Evolutionary conservation across 2,888 invertebrate species (phyloP).

Genomic region (Choreutis nemorana): DNA sequence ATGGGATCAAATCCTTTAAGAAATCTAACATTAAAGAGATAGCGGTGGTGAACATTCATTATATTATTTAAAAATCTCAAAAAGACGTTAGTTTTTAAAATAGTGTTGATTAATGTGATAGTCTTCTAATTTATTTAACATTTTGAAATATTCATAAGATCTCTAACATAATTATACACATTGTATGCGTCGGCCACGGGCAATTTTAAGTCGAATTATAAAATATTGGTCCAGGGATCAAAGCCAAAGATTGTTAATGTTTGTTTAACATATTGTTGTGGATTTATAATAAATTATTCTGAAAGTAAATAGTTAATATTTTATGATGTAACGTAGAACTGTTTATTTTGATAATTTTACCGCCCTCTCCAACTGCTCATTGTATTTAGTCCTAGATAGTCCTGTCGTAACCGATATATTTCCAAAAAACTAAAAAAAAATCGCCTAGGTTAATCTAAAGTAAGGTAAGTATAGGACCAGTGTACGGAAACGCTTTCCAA

Average conservation of each 20-base stretch:
- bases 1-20: constrained; percentile 69
- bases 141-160: constrained; percentile 47
- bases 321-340: constrained; percentile 43
- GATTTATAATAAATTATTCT: constrained; percentile 63
- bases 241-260: constrained; percentile 83
- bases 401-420: constrained; percentile 53
- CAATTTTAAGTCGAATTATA: constrained; percentile 44
- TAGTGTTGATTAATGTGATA: constrained; percentile 66
- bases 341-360: constrained; percentile 50
- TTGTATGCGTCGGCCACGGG: constrained; percentile 45
- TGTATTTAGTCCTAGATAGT: constrained; percentile 53
- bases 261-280: constrained; percentile 64
- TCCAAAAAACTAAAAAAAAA: constrained; percentile 50
- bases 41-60: constrained; percentile 47
- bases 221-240: constrained; percentile 82
- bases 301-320: constrained; percentile 47
- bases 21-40: constrained; percentile 58
- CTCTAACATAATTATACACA: constrained; percentile 41
- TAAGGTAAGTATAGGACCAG: constrained; percentile 56
- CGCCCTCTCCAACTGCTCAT: constrained; percentile 63
- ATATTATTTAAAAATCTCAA: constrained; percentile 50
- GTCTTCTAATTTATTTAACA: constrained; percentile 60
- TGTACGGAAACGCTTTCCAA: constrained; percentile 38
- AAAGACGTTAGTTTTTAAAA: constrained; percentile 56
- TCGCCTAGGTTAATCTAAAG: constrained; percentile 38